Conservation (phyloP, 2,888 invertebrate species). For the Acanthococcus lagerstroemiae region DNA sequence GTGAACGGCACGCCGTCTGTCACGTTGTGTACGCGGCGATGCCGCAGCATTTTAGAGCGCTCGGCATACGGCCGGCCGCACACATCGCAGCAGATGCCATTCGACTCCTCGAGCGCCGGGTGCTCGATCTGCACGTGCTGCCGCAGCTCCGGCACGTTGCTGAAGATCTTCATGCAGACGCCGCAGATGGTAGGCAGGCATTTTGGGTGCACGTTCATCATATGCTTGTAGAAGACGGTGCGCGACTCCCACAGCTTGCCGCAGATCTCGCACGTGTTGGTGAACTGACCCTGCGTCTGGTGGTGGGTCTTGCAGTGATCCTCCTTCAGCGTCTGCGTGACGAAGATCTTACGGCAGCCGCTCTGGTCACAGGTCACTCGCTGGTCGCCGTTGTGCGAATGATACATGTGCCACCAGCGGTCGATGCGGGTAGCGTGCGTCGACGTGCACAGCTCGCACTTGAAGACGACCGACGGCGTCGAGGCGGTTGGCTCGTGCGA, state of each 20-base stretch:
- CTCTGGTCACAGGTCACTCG: conserved; percentile 36
- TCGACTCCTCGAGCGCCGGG: conserved; percentile 43
- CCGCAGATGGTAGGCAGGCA: conserved; percentile 46
- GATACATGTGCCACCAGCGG: conserved; percentile 45
- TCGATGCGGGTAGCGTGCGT: conserved; percentile 46
- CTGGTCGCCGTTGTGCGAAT: conserved; percentile 42
- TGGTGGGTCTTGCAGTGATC: conserved; percentile 44
- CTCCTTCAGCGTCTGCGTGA: conserved; percentile 43
- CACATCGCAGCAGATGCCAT: conserved; percentile 46
- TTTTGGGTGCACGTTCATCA: conserved; percentile 46
- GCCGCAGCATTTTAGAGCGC: conserved; percentile 46
- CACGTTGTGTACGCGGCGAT: conserved; percentile 44
- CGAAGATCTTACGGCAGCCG: conserved; percentile 42
- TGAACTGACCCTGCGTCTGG: conserved; percentile 42
- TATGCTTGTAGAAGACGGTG: conserved; percentile 47
- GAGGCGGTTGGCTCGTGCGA: conserved; percentile 24
- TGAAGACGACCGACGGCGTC: conserved; percentile 30
- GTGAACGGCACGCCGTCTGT: conserved; percentile 36
- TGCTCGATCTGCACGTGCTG: conserved; percentile 43
- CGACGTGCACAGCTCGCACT: conserved; percentile 45
- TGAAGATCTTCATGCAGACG: conserved; percentile 45
- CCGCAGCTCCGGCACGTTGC: conserved; percentile 43
- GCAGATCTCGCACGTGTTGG: conserved; percentile 42
- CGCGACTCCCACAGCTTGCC: conserved; percentile 46
- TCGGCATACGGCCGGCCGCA: conserved; percentile 46